Evolutionary conservation across 92 coral and sea anemone species (phyloP).

Genomic region (Nematostella vectensis): DNA sequence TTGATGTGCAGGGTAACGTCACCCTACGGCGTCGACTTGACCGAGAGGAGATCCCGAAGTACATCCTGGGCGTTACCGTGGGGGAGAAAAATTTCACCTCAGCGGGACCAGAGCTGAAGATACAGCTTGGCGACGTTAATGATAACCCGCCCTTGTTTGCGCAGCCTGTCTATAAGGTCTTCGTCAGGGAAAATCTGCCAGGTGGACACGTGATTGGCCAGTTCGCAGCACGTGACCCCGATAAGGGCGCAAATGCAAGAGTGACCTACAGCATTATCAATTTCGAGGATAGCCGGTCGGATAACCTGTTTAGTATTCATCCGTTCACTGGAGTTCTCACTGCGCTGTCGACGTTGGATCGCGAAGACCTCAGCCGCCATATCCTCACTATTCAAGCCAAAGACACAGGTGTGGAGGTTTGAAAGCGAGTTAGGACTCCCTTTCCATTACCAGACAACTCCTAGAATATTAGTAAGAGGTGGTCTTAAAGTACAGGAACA

Average conservation of each 20-base stretch:
- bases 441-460: no score
- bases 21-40: conserved; percentile 51
- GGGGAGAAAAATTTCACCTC: conserved; percentile 27
- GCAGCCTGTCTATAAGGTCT: conserved; percentile 37
- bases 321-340: conserved; percentile 27
- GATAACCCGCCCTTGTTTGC: conserved; percentile 74
- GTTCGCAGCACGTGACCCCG: conserved; percentile 48
- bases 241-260: conserved; percentile 48
- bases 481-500: no score
- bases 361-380: conserved; percentile 61
- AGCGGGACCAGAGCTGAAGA: conserved; percentile 44
- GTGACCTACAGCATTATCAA: conserved; percentile 53
- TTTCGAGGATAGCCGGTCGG: conserved; percentile 42
- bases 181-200: conserved; percentile 50
- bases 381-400: conserved; percentile 57
- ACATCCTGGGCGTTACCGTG: conserved; percentile 45
- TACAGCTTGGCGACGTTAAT: conserved; percentile 59
- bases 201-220: conserved; percentile 34
- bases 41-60: conserved; percentile 41
- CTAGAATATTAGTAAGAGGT: no score
- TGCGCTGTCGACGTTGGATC: conserved; percentile 47
- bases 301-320: conserved; percentile 46
- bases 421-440: no score
- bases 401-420: conserved; percentile 27
- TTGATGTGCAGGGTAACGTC: conserved; percentile 68